Evolutionary conservation across 1,140 invertebrate species (phyloP), one percentile per base, ranked within the genome.

Genomic region (Drosophila neocordata): DNA sequence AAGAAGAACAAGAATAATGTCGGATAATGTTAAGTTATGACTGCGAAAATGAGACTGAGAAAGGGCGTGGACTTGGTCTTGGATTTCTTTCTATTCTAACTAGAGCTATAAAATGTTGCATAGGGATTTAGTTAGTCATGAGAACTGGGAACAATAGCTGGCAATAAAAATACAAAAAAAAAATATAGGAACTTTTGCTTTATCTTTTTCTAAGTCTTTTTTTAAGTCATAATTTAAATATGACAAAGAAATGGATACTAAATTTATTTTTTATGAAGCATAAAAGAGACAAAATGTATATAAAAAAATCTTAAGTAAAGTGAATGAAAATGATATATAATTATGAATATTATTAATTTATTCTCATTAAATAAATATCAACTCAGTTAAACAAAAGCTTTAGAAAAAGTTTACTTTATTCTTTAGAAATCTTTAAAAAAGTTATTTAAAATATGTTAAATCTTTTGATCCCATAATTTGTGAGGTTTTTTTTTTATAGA

Each of bases 21-120:
- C 9, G 27, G 51, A 62, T 73, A 77, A 76, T 76, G 68, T 71
- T 65, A 65, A 79, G 66, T 68, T 79, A 76, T 80, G 56, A 56
- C 38, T 68, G 38, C 15, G 34, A 55, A 61, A 72, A 67, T 58
- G 51, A 24, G 53, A 59, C 64, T 24, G 27, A 67, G 18, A 56
- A 68, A 56, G 53, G 48, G 59, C 65, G 52, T 35, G 64, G 55
- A 48, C 66, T 38, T 64, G 73, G 58, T 63, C 8, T 48, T 20
- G 41, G 15, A 15, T 20, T 48, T 48, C 15, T 0, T 8, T 20
- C 20, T 11, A 1, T 48, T 9, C 8, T 6, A 48, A 38, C 37
- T 38, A n/a, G 4, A 20, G 41, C 41, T 20, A 48, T 48, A 48
- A 48, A 48, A 20, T 48, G 41, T 48, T 20, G 41, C 41, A 20